phyloP scores from a whole-genome alignment of 2,797 vertebrate species.

The Gastrophryne carolinensis region DNA sequence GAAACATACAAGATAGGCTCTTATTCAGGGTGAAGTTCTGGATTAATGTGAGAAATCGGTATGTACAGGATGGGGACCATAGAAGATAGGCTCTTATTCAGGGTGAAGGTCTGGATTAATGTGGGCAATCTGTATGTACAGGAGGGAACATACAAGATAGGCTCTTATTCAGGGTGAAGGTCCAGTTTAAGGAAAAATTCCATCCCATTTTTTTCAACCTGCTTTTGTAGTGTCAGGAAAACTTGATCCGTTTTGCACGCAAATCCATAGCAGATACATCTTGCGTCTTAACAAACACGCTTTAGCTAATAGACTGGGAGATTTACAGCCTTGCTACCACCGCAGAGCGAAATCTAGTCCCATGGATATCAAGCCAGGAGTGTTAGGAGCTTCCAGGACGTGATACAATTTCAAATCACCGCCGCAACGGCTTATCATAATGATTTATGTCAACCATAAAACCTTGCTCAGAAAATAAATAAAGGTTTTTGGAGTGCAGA shows the following conservation, averaged over 20 bases:
- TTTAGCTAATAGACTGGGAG: conserved; percentile 33
- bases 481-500: neutral
- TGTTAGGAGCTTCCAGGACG: conserved; percentile 12
- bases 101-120: no score
- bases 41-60: no score
- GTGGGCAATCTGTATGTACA: no score
- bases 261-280: conserved; percentile 7
- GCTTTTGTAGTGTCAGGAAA: neutral
- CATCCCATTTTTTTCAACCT: neutral
- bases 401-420: conserved; percentile 25
- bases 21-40: no score
- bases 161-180: no score
- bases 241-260: neutral
- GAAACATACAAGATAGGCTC: no score
- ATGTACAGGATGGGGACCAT: no score
- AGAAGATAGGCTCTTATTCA: no score
- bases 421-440: conserved; percentile 18
- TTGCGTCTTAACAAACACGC: conserved; percentile 31
- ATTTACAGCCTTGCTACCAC: conserved; percentile 23
- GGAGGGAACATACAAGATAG: no score
- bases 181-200: no score
- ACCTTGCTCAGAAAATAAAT: neutral
- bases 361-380: conserved; percentile 7
- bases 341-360: conserved; percentile 26
- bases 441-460: conserved; percentile 32